Conservation (phyloP, 2,888 invertebrate species). For the Celastrina argiolus region DNA sequence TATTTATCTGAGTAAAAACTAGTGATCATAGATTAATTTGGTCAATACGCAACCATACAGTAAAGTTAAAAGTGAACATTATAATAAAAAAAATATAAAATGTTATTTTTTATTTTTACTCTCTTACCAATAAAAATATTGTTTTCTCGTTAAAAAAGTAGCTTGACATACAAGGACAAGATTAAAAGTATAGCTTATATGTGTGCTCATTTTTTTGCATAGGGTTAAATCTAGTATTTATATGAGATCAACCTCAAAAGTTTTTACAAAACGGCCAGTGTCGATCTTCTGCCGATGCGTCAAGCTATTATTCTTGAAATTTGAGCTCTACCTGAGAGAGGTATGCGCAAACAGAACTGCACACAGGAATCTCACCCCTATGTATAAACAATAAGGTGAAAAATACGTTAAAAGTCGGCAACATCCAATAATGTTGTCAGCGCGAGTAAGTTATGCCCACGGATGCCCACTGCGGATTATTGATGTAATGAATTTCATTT, state of each 20-base stretch:
- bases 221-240: background rate
- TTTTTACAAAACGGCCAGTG: constrained; percentile 7
- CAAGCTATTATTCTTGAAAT: constrained; percentile 25
- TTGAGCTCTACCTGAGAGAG: constrained; percentile 26
- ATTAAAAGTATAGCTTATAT: too few relatives aligned
- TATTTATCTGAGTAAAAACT: too few relatives aligned
- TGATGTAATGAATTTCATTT: constrained; percentile 20
- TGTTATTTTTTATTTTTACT: too few relatives aligned
- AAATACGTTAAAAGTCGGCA: background rate
- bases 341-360: constrained; percentile 25
- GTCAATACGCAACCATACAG: too few relatives aligned
- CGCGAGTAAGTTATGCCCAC: constrained; percentile 29
- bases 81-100: too few relatives aligned
- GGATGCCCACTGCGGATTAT: constrained; percentile 10
- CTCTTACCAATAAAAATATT: too few relatives aligned
- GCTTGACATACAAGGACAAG: too few relatives aligned
- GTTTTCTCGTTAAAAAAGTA: too few relatives aligned
- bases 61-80: too few relatives aligned
- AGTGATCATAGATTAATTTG: too few relatives aligned
- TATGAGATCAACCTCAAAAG: background rate
- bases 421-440: constrained; percentile 26
- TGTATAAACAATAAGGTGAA: constrained; percentile 7
- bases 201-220: too few relatives aligned
- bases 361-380: background rate
- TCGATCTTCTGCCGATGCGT: constrained; percentile 19